Evolutionary conservation across 2,797 vertebrate genomes (phyloP).

Genomic region (Sphenodon punctatus): DNA sequence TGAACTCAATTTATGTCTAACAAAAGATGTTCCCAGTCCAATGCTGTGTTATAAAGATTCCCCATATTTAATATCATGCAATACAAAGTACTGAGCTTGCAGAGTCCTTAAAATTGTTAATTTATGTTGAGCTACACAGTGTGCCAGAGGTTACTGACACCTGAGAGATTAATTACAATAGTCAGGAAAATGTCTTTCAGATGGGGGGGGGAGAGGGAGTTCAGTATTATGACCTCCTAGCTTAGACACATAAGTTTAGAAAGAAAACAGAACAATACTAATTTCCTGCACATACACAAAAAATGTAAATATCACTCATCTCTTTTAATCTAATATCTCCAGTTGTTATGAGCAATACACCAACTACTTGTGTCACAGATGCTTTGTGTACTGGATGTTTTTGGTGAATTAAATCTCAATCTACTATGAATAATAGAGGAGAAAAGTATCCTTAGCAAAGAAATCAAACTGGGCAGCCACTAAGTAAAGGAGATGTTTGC

Average conservation of each 20-base stretch:
- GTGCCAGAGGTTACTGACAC: background rate
- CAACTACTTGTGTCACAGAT: background rate
- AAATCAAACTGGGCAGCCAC: background rate
- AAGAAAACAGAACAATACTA: background rate
- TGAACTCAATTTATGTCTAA: background rate
- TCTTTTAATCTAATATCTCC: slow-evolving; percentile 22
- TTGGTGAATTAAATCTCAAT: slow-evolving; percentile 11
- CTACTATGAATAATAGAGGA: slow-evolving; percentile 25
- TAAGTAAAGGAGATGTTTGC: too few species aligned
- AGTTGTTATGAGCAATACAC: slow-evolving; percentile 2
- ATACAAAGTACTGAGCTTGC: background rate
- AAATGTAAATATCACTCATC: background rate
- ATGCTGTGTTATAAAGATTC: background rate
- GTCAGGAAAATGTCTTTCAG: background rate
- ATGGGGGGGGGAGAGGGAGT: background rate
- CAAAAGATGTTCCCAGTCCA: background rate
- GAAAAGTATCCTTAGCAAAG: background rate
- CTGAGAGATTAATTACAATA: background rate
- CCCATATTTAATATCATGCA: background rate
- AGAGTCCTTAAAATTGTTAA: accelerated
- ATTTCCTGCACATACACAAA: background rate
- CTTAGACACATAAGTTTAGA: background rate
- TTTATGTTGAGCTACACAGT: background rate
- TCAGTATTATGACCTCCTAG: background rate
- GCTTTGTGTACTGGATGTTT: background rate